Evolutionary conservation across 1,140 invertebrate genomes (phyloP).

Genomic region (Neocloeon triangulifer): DNA sequence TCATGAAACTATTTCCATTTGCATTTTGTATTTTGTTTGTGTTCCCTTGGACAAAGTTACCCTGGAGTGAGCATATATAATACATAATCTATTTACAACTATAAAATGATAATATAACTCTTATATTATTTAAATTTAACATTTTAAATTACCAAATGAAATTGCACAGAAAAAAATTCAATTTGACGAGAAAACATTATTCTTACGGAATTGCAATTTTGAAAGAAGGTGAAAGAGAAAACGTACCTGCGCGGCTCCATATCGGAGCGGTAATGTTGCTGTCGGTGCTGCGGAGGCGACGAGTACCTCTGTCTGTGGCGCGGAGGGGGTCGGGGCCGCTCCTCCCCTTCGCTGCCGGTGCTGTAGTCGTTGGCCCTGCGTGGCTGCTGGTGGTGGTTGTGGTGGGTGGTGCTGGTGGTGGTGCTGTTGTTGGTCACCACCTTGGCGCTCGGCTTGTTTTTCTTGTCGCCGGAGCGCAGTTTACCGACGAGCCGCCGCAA

Average conservation of each 20-base stretch:
- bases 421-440: not conserved
- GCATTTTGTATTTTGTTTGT: no score
- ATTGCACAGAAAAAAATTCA: no score
- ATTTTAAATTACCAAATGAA: no score
- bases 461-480: conserved; percentile 45
- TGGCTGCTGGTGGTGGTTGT: conserved; percentile 1
- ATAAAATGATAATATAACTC: no score
- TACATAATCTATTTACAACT: no score
- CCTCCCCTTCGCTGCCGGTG: conserved; percentile 14
- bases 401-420: not conserved
- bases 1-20: no score
- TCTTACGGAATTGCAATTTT: no score
- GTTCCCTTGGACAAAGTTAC: no score
- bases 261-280: conserved; percentile 7
- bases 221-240: conserved; percentile 3
- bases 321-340: conserved; percentile 25
- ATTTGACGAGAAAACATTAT: no score
- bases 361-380: not conserved
- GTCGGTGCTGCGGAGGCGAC: no score
- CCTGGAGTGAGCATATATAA: no score
- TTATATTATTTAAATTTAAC: no score
- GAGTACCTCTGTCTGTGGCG: conserved; percentile 9
- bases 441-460: conserved; percentile 24
- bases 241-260: not conserved
- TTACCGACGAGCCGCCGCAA: conserved; percentile 54